Base-by-base conservation (phyloP, 2,888 invertebrate species). In the Lomographa bimaculata region DNA sequence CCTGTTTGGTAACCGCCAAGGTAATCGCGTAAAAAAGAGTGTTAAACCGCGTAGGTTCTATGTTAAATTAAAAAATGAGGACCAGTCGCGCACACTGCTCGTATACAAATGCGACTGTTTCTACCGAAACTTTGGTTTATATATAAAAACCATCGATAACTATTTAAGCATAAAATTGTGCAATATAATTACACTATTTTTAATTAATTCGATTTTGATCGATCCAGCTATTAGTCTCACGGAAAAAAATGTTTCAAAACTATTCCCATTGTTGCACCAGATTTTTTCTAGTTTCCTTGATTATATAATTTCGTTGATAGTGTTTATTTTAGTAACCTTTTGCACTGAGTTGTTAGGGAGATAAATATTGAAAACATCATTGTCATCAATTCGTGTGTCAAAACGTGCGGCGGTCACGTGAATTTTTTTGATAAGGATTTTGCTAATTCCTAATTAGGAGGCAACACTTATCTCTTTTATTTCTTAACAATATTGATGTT, bases 1-100 rank as follows among this genome's bases (percentile, higher is more conserved):
- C 71, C 57, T 48, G 68, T 65, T 64, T 60, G 60, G 59, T 14
- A 3, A 59, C 57, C 66, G 71, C 71, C 85, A 85, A 86, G 85
- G 86, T 66, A 50, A 79, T 57, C 67, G 46, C 65, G 64, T 14
- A 7, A 33, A 34, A 66, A 60, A 4, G 60, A 57, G 60, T 64
- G 43, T 48, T 48, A 23, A 39, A 25, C 20, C 20, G 27, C 23
- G 21, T 20, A 12, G 5, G 25, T 50, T 51, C 28, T 24, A 37
- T 36, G 27, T 45, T 39, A 10, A 16, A 29, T 24, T 21, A 28
- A 54, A 50, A 45, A 59, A 50, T 38, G 55, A 55, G 58, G 30
- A 60, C 64, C 51, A 50, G 33, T 34, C 55, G 46, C 51, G 39
- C 20, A 46, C 47, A 30, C 61, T 47, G 45, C 47, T 42, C 34